These are phyloP conservation scores for Acrocera orbiculus DNA, from an alignment of 2,888 invertebrate species.

Conservation along the genomic window DNA sequence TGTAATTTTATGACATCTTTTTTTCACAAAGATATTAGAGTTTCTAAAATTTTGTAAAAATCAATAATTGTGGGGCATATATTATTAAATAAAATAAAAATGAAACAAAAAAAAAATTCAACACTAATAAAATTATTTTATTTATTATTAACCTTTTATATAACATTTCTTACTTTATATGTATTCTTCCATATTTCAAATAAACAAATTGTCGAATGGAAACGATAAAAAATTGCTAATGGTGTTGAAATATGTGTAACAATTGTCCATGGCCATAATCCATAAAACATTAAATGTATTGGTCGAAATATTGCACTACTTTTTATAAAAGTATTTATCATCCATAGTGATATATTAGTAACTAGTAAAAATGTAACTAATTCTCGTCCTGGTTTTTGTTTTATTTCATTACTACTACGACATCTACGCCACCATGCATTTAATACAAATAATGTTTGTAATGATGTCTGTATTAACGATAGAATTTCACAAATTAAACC, in stretches of 20 bases:
- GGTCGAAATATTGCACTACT: conserved; percentile 67
- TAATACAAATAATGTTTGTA: conserved; percentile 49
- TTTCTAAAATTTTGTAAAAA: too few relatives aligned
- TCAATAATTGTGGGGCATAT: too few relatives aligned
- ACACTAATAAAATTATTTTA: too few relatives aligned
- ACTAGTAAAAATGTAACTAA: conserved; percentile 68
- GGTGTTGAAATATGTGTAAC: conserved; percentile 81
- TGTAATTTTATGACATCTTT: too few relatives aligned
- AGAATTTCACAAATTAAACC: conserved; percentile 47
- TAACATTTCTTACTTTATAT: conserved; percentile 45
- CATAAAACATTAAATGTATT: conserved; percentile 64
- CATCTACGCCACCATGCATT: conserved; percentile 6
- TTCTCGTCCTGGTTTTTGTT: conserved; percentile 69
- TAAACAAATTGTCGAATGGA: conserved; percentile 80
- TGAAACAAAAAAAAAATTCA: too few relatives aligned
- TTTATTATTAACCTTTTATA: neutral
- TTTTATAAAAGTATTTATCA: conserved; percentile 68
- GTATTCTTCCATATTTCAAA: conserved; percentile 85
- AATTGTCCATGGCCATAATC: conserved; percentile 80
- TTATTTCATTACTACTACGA: conserved; percentile 11
- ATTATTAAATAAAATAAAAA: too few relatives aligned
- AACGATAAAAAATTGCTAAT: conserved; percentile 73
- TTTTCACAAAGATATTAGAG: too few relatives aligned
- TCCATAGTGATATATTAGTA: conserved; percentile 72
- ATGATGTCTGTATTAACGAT: conserved; percentile 50